Evolutionary conservation across 2,113 vertebrate species (phyloP).

Genomic region (Nothoprocta pentlandii): DNA sequence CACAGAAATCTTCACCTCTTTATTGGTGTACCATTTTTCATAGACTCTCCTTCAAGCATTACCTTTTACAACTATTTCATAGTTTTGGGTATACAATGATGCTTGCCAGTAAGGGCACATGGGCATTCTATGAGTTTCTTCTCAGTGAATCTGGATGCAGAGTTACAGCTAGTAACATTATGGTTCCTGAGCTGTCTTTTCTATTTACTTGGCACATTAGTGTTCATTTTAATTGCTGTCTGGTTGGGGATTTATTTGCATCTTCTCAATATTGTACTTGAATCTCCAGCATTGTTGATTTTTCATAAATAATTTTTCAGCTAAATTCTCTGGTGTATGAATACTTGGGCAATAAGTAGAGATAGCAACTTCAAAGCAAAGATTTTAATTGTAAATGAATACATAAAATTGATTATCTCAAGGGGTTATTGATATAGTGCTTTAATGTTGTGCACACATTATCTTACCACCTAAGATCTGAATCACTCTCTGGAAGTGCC

Average conservation of each 20-base stretch:
- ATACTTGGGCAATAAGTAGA: constrained; percentile 20
- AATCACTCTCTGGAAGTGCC: constrained; percentile 19
- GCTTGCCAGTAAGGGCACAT: accelerated
- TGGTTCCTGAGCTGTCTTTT: not conserved
- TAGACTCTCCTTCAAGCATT: not conserved
- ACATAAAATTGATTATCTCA: constrained; percentile 58
- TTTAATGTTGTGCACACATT: constrained; percentile 12
- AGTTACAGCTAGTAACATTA: not conserved
- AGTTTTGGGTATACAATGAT: not conserved
- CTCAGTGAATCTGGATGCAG: not conserved
- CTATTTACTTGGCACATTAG: not conserved
- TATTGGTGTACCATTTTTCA: not conserved
- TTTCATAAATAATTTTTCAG: constrained; percentile 34
- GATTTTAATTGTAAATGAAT: constrained; percentile 68
- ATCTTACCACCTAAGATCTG: constrained; percentile 50
- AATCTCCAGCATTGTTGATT: constrained; percentile 28
- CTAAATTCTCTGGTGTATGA: not conserved
- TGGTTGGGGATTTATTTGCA: constrained; percentile 19
- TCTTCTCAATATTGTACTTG: constrained; percentile 1
- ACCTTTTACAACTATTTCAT: not conserved
- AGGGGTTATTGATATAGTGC: not conserved
- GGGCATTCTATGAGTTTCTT: not conserved
- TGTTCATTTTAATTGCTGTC: not conserved
- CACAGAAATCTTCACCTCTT: not conserved
- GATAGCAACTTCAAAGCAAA: constrained; percentile 60